Conservation (phyloP, 2,113 vertebrate genomes). For the Hucho hucho region DNA sequence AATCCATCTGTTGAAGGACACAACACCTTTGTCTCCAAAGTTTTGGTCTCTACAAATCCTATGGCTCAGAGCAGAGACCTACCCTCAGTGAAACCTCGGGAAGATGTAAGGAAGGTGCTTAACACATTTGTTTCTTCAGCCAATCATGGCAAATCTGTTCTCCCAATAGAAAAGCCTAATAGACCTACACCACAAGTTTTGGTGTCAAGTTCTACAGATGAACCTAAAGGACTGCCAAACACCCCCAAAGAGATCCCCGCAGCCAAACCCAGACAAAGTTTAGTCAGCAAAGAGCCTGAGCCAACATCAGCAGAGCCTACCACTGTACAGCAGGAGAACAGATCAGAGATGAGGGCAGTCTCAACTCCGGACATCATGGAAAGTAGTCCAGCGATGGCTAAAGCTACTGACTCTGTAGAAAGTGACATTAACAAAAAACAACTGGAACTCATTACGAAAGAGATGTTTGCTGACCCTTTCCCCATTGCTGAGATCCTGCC, state of each 20-base stretch:
- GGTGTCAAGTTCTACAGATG: constrained; percentile 16
- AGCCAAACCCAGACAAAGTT: constrained; percentile 65
- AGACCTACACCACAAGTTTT: constrained; percentile 28
- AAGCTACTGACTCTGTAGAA: neutral
- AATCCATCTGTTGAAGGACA: constrained; percentile 22
- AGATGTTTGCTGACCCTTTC: constrained; percentile 27
- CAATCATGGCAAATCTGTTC: constrained; percentile 7
- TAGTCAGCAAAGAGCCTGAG: constrained; percentile 33
- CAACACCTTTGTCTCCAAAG: constrained; percentile 14
- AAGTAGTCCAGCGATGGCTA: neutral
- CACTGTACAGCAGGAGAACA: constrained; percentile 7
- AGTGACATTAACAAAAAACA: constrained; percentile 16
- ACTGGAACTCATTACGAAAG: neutral
- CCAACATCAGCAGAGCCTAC: neutral
- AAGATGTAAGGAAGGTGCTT: constrained; percentile 28
- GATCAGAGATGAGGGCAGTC: neutral
- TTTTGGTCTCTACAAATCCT: constrained; percentile 3
- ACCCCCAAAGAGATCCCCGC: constrained; percentile 46
- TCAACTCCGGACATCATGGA: neutral
- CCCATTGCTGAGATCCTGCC: constrained; percentile 35
- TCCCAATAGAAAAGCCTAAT: constrained; percentile 20
- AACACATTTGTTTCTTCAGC: neutral
- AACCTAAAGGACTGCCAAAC: constrained; percentile 18
- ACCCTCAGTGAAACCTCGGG: neutral
- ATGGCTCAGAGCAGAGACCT: constrained; percentile 26